Evolutionary conservation across 2,888 invertebrate species (phyloP).

Genomic region (Rhyacophila evoluta): DNA sequence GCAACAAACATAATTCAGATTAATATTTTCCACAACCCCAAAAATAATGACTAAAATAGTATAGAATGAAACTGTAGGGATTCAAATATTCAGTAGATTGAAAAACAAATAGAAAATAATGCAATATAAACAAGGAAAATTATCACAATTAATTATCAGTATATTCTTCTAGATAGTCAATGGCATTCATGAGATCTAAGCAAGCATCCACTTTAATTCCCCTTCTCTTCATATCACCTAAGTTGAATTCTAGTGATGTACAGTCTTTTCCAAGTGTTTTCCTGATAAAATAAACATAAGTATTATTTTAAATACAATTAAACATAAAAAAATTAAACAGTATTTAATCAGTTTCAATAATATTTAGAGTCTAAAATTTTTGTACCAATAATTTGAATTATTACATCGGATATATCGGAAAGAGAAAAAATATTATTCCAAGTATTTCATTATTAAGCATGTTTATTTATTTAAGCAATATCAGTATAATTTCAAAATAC

Average conservation of each 20-base stretch:
- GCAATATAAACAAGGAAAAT: not conserved
- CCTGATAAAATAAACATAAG: conserved; percentile 61
- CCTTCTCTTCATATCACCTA: conserved; percentile 72
- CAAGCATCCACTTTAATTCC: conserved; percentile 76
- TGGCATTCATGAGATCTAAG: conserved; percentile 74
- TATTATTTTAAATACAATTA: no score
- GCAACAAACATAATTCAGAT: not conserved
- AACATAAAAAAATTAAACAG: no score
- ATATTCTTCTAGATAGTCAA: conserved; percentile 68
- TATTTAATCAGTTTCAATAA: no score
- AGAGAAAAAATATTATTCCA: no score
- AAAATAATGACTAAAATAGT: not conserved
- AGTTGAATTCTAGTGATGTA: conserved; percentile 71
- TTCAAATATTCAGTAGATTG: no score
- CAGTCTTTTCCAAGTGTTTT: conserved; percentile 75
- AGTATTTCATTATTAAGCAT: no score
- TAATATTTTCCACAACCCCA: not conserved
- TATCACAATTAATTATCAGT: not conserved
- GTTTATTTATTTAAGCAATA: no score
- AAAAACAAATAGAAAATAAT: not conserved
- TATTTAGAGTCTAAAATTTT: no score
- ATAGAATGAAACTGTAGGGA: not conserved
- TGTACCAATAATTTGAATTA: no score
- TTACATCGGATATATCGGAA: no score
- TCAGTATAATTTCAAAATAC: no score